Base-by-base conservation (phyloP, 2,888 invertebrate species). In the Platycnemis pennipes region DNA sequence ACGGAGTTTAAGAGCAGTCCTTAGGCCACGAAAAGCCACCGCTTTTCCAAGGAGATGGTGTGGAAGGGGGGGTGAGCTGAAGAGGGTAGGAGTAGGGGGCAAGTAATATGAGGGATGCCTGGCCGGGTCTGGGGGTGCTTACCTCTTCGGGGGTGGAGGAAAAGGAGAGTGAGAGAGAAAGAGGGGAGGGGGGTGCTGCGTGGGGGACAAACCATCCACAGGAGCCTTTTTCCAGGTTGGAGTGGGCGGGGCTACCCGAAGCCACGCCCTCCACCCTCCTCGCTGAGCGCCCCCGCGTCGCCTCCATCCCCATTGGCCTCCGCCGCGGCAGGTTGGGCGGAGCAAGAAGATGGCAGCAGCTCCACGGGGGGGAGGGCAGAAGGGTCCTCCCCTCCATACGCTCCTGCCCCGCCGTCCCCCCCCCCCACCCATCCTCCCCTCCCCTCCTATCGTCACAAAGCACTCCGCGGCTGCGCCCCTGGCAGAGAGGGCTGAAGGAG, bases 381-480 rank as follows among this genome's bases (percentile, higher is more conserved):
- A 13, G 87, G 45, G 26, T 44, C 69, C 7, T 13, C 22, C 69
- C n/a, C 22, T 8, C 7, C n/a, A n/a, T n/a, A 2, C n/a, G n/a
- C n/a, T n/a, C n/a, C n/a, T n/a, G n/a, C n/a, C n/a, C n/a, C n/a
- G n/a, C n/a, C n/a, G n/a, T 2, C 16, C 77, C n/a, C 26, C 77
- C 13, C 8, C 77, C 77, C 77, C 26, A 31, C 42, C n/a, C 44
- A 2, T 26, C 91, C 7, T n/a, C 8, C 91, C 69, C n/a, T n/a
- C 56, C 44, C 11, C 37, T 13, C 77, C 77, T 37, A 16, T 11
- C 11, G 37, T 37, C 31, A 13, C 31, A 0, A 13, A 26, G 77
- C 91, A 91, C 63, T 91, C 45, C 56, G 63, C 91, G 91, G 22
- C 91, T 91, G 91, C 91, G 91, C 91, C 13, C 37, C 56, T 11